Percentiles rank a stretch among this genome's conserved stretches.
Conservation (phyloP, 1,140 invertebrate species). For the Pectinophora gossypiella region DNA sequence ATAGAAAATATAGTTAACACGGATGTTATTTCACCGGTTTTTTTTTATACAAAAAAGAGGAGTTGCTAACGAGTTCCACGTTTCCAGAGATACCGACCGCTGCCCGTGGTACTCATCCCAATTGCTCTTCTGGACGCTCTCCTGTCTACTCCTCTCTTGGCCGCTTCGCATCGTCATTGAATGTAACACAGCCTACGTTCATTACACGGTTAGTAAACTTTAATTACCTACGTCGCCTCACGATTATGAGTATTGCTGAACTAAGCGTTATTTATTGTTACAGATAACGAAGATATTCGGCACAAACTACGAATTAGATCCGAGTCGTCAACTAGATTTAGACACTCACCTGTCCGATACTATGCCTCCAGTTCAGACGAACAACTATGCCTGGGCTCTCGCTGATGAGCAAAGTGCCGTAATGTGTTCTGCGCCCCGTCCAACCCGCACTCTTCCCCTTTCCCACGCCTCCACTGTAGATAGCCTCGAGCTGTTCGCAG, state of each 20-base stretch:
- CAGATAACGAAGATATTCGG: constrained; percentile 83
- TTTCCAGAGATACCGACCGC: constrained; percentile 78
- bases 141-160: constrained; percentile 88
- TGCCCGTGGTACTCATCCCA: constrained; percentile 79
- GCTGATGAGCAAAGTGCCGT: constrained; percentile 77
- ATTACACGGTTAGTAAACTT: constrained; percentile 80
- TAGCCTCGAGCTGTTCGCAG: constrained; percentile 60
- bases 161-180: constrained; percentile 88
- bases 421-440: constrained; percentile 78
- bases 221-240: not conserved
- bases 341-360: constrained; percentile 73
- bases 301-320: constrained; percentile 80
- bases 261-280: constrained; percentile 23
- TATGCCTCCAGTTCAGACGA: constrained; percentile 50
- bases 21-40: too few species aligned
- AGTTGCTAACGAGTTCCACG: too few species aligned
- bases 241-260: not conserved
- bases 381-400: constrained; percentile 57
- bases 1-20: too few species aligned
- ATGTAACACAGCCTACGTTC: constrained; percentile 89
- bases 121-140: constrained; percentile 85
- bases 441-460: constrained; percentile 83
- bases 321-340: constrained; percentile 59
- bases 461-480: constrained; percentile 74
- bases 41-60: too few species aligned